Evolutionary conservation across 2,888 invertebrate genomes (phyloP).

Genomic region (Thalpophila matura): DNA sequence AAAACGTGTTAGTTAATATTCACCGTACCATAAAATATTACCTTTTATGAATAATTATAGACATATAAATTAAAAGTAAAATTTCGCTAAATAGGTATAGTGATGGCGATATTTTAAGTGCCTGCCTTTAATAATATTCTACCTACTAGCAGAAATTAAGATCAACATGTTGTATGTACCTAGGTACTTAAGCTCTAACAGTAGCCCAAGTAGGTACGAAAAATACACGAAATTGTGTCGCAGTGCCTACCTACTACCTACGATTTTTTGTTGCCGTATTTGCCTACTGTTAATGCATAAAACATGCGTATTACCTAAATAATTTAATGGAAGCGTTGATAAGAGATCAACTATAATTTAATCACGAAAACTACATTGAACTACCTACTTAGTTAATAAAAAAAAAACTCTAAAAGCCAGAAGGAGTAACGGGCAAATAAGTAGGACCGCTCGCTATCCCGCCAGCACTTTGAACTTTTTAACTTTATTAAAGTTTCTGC

Average conservation of each 20-base stretch:
- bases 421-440: conserved; percentile 27
- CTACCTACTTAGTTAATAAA: neutral
- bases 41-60: conserved; percentile 17
- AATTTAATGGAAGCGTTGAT: neutral
- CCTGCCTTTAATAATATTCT: too few relatives aligned
- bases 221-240: too few relatives aligned
- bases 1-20: conserved; percentile 43
- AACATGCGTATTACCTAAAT: too few relatives aligned
- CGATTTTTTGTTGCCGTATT: too few relatives aligned
- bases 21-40: conserved; percentile 27
- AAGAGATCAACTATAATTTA: neutral
- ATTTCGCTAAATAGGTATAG: conserved; percentile 5
- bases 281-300: too few relatives aligned
- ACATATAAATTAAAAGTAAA: conserved; percentile 7
- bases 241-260: too few relatives aligned
- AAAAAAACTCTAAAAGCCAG: conserved; percentile 1
- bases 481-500: conserved; percentile 57
- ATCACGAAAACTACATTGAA: neutral
- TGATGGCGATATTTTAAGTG: too few relatives aligned
- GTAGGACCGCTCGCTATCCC: conserved; percentile 19
- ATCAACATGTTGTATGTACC: too few relatives aligned
- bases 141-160: too few relatives aligned
- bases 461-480: conserved; percentile 57
- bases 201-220: too few relatives aligned
- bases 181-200: too few relatives aligned